Percentiles rank a stretch among this genome's conserved stretches.
Evolutionary conservation across 2,888 invertebrate species (phyloP).

Genomic region (Nomada ferruginata): DNA sequence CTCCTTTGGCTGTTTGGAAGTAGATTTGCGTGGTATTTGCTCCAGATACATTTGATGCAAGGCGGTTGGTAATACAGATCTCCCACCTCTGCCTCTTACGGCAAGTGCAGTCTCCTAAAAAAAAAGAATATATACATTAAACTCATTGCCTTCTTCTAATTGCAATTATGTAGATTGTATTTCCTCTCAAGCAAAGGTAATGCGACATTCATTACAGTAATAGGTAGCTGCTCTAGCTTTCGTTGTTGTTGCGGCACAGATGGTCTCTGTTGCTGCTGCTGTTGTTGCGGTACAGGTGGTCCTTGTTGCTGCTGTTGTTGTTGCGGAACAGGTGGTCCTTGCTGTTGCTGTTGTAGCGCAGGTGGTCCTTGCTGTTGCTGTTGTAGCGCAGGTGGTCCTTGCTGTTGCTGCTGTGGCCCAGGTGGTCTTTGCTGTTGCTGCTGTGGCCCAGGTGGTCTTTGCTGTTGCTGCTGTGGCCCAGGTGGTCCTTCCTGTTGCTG

Average conservation of each 20-base stretch:
- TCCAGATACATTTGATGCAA: background rate
- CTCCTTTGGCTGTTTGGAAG: constrained; percentile 77
- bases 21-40: constrained; percentile 72
- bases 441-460: background rate
- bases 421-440: background rate
- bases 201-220: background rate
- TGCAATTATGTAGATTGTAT: background rate
- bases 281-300: constrained; percentile 26
- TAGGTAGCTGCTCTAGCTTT: background rate
- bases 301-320: constrained; percentile 19
- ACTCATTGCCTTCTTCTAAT: background rate
- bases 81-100: accelerated
- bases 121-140: background rate
- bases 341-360: constrained; percentile 14
- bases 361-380: constrained; percentile 32
- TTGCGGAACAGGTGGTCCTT: constrained; percentile 7
- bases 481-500: background rate
- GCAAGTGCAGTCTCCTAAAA: background rate
- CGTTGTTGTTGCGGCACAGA: background rate
- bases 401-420: background rate
- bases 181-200: background rate
- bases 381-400: background rate
- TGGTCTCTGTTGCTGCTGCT: constrained; percentile 13
- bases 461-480: background rate
- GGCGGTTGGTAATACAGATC: background rate